Evolutionary conservation across 2,113 vertebrate genomes (phyloP).

Genomic region (Cephalopterus ornatus): DNA sequence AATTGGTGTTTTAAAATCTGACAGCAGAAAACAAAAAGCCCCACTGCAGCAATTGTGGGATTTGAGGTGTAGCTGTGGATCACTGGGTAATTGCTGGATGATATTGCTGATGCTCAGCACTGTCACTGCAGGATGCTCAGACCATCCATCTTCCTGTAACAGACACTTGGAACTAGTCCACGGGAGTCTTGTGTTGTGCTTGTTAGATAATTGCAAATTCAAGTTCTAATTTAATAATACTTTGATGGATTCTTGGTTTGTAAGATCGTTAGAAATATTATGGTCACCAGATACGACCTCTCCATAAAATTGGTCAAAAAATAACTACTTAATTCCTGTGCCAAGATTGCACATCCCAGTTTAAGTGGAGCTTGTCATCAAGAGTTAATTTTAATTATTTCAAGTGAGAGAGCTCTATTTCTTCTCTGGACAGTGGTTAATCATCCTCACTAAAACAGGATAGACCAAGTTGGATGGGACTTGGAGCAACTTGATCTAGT

Average conservation of each 20-base stretch:
- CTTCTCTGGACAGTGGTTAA: background rate
- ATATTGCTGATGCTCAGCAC: background rate
- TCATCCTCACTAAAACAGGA: background rate
- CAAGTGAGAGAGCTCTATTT: background rate
- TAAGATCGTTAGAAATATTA: background rate
- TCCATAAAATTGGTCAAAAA: background rate
- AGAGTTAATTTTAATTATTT: background rate
- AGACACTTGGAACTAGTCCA: background rate
- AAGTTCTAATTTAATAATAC: background rate
- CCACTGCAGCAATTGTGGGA: background rate
- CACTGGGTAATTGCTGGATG: background rate
- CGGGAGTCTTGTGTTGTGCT: background rate
- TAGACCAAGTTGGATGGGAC: background rate
- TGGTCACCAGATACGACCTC: background rate
- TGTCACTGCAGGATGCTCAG: background rate
- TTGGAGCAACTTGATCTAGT: background rate
- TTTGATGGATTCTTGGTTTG: conserved; percentile 1
- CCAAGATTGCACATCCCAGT: background rate
- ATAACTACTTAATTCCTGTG: background rate
- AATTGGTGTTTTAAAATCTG: background rate
- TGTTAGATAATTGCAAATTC: background rate
- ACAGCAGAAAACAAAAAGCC: background rate
- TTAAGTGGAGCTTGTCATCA: background rate
- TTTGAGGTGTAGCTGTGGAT: background rate
- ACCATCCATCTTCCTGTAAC: background rate